Evolutionary conservation across 2,888 invertebrate species (phyloP), one percentile per base, ranked within the genome.

Genomic region (Zeuzera pyrina): DNA sequence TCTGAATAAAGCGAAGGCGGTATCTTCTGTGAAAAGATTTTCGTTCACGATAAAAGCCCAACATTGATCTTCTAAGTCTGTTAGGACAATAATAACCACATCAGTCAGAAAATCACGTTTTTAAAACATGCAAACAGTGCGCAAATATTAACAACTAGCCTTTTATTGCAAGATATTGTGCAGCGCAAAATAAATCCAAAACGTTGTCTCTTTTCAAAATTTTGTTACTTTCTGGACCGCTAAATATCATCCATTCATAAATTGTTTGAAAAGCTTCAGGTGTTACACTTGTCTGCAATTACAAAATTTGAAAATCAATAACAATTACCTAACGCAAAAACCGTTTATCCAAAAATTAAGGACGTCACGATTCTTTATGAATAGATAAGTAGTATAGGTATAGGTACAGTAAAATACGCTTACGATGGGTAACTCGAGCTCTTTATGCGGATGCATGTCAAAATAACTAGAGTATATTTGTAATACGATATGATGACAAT

Each of bases 161-260:
- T 83, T 90, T 89, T 12, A 93, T 88, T 36, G 86, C 81, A 2
- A 93, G 73, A 59, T 87, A 91, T 41, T 89, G 89, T 0, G 92
- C 88, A 0, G 91, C 90, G 48, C 86, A 87, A 49, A 91, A 89
- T 14, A 93, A 73, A 50, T 91, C 90, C 30, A 93, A 65, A 26
- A 92, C 87, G 39, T 91, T 92, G 33, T 90, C 88, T 29, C 90
- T 84, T 34, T 85, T 87, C 1, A 93, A 65, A 2, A 88, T 70
- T 31, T 88, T 88, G 42, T 85, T 87, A 42, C 89, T 88, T 3
- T 89, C 89, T 33, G 77, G 81, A 4, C 85, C 87, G 13, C 76
- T 68, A 36, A 84, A 86, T 45, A 92, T 86, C 93, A 93, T 93
- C 93, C 93, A 93, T 45, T 91, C 89, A 65, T 93, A 93, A 31